Conservation (phyloP, 2,113 vertebrate species). For the Emydura subglobosa region DNA sequence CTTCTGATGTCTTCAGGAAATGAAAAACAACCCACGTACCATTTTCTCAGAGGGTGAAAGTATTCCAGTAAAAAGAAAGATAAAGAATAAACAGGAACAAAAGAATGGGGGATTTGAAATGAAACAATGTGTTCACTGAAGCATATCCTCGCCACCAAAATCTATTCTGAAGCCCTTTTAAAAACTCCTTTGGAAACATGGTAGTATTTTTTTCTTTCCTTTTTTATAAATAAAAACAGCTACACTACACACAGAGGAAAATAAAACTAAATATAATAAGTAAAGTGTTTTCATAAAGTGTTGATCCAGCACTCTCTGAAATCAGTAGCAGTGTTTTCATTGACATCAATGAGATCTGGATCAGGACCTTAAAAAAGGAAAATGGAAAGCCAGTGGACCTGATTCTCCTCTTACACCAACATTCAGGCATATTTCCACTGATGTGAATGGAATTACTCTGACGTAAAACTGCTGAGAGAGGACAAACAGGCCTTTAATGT, state of each 20-base stretch:
- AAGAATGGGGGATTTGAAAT: background rate
- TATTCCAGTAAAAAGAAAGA: background rate
- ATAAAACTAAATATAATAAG: background rate
- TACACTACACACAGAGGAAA: background rate
- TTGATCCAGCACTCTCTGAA: background rate
- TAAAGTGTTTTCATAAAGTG: background rate
- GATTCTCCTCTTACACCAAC: background rate
- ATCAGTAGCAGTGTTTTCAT: background rate
- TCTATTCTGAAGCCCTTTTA: background rate
- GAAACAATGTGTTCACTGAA: background rate
- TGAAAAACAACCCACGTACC: accelerated
- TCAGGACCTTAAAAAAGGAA: background rate
- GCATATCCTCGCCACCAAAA: background rate
- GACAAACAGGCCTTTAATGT: background rate
- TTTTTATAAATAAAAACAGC: background rate
- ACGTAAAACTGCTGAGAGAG: constrained; percentile 5
- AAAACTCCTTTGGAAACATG: background rate
- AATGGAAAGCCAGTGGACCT: background rate
- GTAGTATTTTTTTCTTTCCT: accelerated
- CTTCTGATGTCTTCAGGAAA: background rate
- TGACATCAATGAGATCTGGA: background rate
- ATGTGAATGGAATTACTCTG: background rate
- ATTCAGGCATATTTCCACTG: background rate
- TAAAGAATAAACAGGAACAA: background rate
- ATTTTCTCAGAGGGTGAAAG: background rate